Evolutionary conservation across 2,797 vertebrate genomes (phyloP), one percentile per base, ranked within the genome.

Genomic region (Phaenicophaeus curvirostris): DNA sequence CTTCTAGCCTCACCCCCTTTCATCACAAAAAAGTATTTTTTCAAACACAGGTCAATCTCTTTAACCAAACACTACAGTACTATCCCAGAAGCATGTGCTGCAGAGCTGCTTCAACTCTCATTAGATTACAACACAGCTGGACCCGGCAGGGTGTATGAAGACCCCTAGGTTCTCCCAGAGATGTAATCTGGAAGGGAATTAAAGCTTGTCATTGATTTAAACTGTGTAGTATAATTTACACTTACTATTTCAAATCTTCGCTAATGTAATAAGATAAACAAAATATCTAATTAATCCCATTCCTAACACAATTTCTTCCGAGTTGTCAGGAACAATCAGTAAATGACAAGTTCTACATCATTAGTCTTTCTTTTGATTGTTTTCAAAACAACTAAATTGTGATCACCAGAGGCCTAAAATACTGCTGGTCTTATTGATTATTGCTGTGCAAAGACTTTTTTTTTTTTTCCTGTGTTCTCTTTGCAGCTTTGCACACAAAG

Each of bases 341-440:
- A 83, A 89, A 72, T 5, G 61, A 84, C 93, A 96, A 68, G 84
- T 83, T 90, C 80, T 68, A 80, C 71, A 92, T 74, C 81, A 92
- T 95, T 94, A 95, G 58, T 53, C 73, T 75, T 91, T 41, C 85
- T 53, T 50, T 53, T 5, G 77, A 90, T 59, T 94, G 75, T 89
- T 93, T 96, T 91, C 85, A 86, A 95, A 96, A 94, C 85, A 93
- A 74, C 77, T 88, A 82, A 89, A 73, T 44, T 81, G 85, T 41
- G 42, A 94, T 91, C 85, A 81, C 69, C 79, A 69, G 90, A 86
- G 81, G 66, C 68, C 83, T 93, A 80, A 94, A 95, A 94, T 75
- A 69, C 84, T 69, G 89, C 93, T 87, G 66, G 55, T 74, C 71
- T 77, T 94, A 95, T 61, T 93, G 90, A 95, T 94, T 79, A 95